Evolutionary conservation across 2,888 invertebrate species (phyloP).

Genomic region (Pantelozetes paolii): DNA sequence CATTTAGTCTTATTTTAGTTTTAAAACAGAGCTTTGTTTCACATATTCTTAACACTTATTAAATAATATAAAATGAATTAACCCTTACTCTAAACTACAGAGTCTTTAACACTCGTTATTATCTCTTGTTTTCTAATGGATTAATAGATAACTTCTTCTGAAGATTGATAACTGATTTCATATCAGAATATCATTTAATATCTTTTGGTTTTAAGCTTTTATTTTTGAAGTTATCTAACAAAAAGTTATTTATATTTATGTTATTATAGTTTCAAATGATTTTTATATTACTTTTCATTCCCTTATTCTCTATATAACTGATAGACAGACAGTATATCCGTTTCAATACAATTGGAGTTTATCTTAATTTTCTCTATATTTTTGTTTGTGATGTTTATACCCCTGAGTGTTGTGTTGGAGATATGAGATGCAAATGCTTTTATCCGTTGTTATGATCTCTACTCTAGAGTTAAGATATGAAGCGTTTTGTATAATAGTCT

Average conservation of each 20-base stretch:
- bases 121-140: not conserved
- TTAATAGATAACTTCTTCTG: not conserved
- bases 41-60: not conserved
- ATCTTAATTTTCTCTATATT: not conserved
- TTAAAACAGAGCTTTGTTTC: not conserved
- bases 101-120: conserved; percentile 24
- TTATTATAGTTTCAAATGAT: not conserved
- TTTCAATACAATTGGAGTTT: not conserved
- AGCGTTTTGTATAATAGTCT: not conserved
- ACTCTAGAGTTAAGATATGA: not conserved
- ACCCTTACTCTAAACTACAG: not conserved
- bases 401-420: not conserved
- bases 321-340: conserved; percentile 4
- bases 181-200: not conserved
- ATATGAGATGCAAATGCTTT: not conserved
- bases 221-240: not conserved
- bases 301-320: not conserved
- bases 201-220: not conserved
- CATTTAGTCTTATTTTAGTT: not conserved
- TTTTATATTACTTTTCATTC: not conserved
- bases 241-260: not conserved
- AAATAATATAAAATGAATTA: not conserved
- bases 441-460: not conserved
- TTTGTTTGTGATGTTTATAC: not conserved
- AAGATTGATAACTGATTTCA: conserved; percentile 6